These are phyloP conservation scores for Polyodon spathula DNA, from an alignment of 2,113 vertebrate species.

Conservation along the genomic window DNA sequence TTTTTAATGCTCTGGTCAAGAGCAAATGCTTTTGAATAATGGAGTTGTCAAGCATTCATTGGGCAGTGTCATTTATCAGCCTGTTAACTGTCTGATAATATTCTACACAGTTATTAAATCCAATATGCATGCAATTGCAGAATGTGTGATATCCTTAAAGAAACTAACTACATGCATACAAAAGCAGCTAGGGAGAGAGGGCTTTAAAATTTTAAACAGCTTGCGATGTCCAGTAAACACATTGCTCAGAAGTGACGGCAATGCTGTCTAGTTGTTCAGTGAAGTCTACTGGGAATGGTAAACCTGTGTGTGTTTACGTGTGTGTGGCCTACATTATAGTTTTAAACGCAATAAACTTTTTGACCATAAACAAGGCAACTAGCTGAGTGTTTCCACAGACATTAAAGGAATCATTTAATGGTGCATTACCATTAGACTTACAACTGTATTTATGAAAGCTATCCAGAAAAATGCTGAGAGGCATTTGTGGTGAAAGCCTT, in stretches of 20 bases:
- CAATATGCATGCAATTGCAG: conserved; percentile 49
- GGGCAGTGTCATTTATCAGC: conserved; percentile 45
- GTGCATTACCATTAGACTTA: conserved; percentile 17
- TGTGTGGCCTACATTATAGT: too few relatives aligned
- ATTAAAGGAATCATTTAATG: conserved; percentile 5
- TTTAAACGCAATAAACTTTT: neutral
- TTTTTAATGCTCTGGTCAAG: conserved; percentile 29
- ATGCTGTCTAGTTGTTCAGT: too few relatives aligned
- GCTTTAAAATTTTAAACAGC: conserved; percentile 21
- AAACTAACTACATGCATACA: conserved; percentile 22
- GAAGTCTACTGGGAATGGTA: too few relatives aligned
- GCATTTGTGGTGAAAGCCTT: conserved; percentile 20
- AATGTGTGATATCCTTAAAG: conserved; percentile 31
- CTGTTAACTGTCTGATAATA: conserved; percentile 53
- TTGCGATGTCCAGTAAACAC: neutral
- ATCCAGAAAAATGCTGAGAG: conserved; percentile 30
- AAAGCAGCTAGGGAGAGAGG: conserved; percentile 19
- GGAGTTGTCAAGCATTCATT: conserved; percentile 60
- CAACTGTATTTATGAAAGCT: conserved; percentile 39
- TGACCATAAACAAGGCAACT: neutral
- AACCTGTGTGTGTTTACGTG: too few relatives aligned
- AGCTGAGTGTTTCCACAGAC: neutral
- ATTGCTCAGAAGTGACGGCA: too few relatives aligned
- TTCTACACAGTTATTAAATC: conserved; percentile 56
- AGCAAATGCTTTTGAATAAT: conserved; percentile 47